Percentiles rank a stretch among this genome's conserved stretches.
phyloP scores from a whole-genome alignment of 2,113 vertebrate genomes.

The Isurus oxyrinchus region DNA sequence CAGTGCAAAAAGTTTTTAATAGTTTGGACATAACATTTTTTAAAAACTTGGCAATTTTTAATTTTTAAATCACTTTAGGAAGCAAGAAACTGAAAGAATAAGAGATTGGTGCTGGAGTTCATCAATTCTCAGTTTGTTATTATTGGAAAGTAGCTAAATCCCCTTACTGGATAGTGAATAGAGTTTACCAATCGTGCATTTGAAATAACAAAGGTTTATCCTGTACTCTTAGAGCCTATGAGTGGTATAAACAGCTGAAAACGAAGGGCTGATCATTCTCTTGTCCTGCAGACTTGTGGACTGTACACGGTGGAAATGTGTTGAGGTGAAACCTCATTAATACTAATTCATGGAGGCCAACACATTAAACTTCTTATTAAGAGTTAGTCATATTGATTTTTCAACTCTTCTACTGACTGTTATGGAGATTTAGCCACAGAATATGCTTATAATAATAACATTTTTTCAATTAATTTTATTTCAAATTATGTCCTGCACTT shows the following conservation, averaged over 20 bases:
- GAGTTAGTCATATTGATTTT: conserved; percentile 21
- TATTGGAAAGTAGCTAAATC: not conserved
- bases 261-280: not conserved
- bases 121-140: not conserved
- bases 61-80: not conserved
- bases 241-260: not conserved
- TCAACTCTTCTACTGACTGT: not conserved
- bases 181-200: not conserved
- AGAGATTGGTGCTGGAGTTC: not conserved
- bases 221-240: not conserved
- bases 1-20: not conserved
- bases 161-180: not conserved
- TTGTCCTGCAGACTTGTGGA: not conserved
- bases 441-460: not conserved
- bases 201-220: not conserved
- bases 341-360: not conserved
- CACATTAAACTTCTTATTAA: not conserved
- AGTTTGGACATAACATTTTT: not conserved
- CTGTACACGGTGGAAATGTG: not conserved
- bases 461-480: conserved; percentile 17
- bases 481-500: not conserved
- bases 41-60: not conserved
- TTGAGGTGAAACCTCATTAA: not conserved
- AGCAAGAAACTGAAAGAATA: not conserved
- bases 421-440: not conserved